Evolutionary conservation across 2,888 invertebrate species (phyloP).

Genomic region (Hanleya hanleyi): DNA sequence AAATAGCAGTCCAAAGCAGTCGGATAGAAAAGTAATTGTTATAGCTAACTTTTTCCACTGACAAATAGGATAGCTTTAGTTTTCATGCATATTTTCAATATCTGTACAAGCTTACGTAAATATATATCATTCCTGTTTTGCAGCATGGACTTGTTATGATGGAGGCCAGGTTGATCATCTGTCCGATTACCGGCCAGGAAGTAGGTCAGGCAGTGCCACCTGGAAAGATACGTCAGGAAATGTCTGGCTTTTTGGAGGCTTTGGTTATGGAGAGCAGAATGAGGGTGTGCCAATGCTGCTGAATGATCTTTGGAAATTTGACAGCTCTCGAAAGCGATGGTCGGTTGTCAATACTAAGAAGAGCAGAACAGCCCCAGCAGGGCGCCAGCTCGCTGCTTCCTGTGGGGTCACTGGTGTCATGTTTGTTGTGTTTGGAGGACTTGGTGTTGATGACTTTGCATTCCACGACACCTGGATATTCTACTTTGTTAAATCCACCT

Average conservation of each 20-base stretch:
- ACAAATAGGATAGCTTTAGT: no score
- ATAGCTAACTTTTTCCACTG: no score
- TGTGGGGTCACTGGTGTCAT: slow-evolving; percentile 49
- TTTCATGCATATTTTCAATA: no score
- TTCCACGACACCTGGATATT: slow-evolving; percentile 62
- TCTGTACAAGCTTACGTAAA: no score
- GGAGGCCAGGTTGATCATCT: no score
- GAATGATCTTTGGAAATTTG: slow-evolving; percentile 1
- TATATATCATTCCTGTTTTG: no score
- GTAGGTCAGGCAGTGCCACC: not conserved
- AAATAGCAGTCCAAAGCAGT: no score
- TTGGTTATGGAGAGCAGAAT: not conserved
- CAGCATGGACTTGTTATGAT: no score
- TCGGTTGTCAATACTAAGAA: not conserved
- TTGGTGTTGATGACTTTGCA: slow-evolving; percentile 40
- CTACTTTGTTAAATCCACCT: slow-evolving; percentile 20
- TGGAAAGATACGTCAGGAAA: not conserved
- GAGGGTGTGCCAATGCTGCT: not conserved
- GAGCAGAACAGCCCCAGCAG: not conserved
- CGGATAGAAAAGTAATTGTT: no score
- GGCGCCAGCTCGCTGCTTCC: slow-evolving; percentile 48
- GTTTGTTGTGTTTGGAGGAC: slow-evolving; percentile 60
- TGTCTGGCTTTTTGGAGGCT: slow-evolving; percentile 1
- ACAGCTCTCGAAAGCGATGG: not conserved
- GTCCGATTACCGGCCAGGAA: not conserved